Conservation (phyloP, 1,140 invertebrate genomes). For the Odontomachus brunneus region DNA sequence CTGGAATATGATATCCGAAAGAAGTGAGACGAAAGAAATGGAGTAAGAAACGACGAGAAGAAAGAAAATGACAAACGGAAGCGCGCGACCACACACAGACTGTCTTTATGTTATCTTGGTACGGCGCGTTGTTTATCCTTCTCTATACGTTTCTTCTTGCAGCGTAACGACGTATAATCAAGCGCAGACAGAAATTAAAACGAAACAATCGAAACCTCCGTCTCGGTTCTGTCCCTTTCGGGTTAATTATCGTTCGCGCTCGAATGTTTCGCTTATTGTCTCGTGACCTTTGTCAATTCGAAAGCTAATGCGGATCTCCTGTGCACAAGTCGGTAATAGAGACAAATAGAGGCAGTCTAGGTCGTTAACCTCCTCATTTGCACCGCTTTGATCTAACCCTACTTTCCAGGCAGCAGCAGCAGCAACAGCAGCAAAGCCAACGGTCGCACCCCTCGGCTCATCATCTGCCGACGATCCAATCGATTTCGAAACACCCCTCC, state of each 20-base stretch:
- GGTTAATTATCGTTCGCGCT: too few species aligned
- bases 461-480: slow-evolving; percentile 60
- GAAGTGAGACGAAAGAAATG: slow-evolving; percentile 23
- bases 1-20: slow-evolving; percentile 2
- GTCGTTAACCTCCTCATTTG: slow-evolving; percentile 75
- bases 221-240: too few species aligned
- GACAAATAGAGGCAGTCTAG: slow-evolving; percentile 66
- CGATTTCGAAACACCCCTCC: slow-evolving; percentile 66
- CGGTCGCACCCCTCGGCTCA: slow-evolving; percentile 41
- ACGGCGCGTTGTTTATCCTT: too few species aligned
- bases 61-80: slow-evolving; percentile 19
- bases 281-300: slow-evolving; percentile 35
- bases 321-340: slow-evolving; percentile 50
- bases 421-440: slow-evolving; percentile 45
- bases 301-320: slow-evolving; percentile 55
- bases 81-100: neutral
- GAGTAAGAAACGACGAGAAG: slow-evolving; percentile 14
- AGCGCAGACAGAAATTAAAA: too few species aligned
- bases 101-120: neutral
- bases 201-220: too few species aligned
- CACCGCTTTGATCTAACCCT: slow-evolving; percentile 74
- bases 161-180: neutral
- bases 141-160: too few species aligned
- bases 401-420: slow-evolving; percentile 59
- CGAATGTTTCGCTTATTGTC: slow-evolving; percentile 14